Evolutionary conservation across 2,797 vertebrate genomes (phyloP).

Genomic region (Pangasius djambal): DNA sequence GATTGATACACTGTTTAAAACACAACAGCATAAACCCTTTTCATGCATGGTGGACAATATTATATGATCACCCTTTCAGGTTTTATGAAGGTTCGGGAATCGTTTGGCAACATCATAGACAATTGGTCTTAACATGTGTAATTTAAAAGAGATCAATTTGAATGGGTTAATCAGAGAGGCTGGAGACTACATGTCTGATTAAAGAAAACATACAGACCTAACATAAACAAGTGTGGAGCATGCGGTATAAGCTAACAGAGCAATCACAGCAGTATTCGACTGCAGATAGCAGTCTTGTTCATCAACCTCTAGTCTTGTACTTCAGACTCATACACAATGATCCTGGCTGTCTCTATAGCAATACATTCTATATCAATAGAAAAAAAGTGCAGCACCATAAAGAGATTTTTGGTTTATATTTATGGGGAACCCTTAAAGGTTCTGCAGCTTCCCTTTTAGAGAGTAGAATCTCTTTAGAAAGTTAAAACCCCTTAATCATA

Average conservation of each 20-base stretch:
- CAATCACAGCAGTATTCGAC: conserved; percentile 47
- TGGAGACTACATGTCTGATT: conserved; percentile 54
- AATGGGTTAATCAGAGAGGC: conserved; percentile 41
- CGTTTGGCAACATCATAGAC: conserved; percentile 34
- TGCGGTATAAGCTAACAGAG: conserved; percentile 49
- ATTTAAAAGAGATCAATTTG: conserved; percentile 22
- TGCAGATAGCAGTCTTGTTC: conserved; percentile 23
- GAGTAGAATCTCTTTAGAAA: neutral
- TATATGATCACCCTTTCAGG: neutral
- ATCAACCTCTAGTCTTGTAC: conserved; percentile 8
- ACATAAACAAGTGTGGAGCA: conserved; percentile 58
- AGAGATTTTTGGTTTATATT: neutral
- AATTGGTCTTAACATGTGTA: conserved; percentile 36
- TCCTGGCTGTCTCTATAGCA: neutral
- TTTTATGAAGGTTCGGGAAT: conserved; percentile 1
- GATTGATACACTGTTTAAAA: conserved; percentile 18
- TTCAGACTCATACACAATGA: neutral
- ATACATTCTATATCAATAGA: neutral
- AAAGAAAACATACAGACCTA: conserved; percentile 59
- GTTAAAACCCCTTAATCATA: neutral
- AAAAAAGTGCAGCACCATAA: neutral
- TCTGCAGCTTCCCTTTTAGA: neutral
- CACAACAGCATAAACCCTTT: neutral
- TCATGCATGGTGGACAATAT: neutral
- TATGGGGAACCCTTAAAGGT: neutral